Base-by-base conservation (phyloP, 2,888 invertebrate genomes). In the Chloroclysta siterata region DNA sequence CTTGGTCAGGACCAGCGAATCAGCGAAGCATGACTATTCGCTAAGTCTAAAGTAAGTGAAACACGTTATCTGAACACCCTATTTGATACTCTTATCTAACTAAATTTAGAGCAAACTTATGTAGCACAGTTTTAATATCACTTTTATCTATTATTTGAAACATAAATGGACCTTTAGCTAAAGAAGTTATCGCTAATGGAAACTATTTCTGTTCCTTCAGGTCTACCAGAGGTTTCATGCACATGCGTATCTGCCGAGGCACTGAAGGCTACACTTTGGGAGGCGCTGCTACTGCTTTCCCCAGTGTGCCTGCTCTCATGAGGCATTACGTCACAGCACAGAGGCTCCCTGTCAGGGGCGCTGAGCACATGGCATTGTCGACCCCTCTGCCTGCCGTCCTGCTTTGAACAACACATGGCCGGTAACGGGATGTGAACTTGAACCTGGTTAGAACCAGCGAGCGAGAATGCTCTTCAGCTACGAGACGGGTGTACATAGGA, bases 161-260 rank as follows among this genome's bases (percentile, higher is more conserved):
- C 33, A 3, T 33, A 33, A 33, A 33, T 33, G 33, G 5, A 3
- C 5, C 2, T 22, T 22, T 22, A 22, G 2, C 22, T 22, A 22
- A 22, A 22, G 22, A 22, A 22, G 22, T 22, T 22, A 22, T 22
- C 22, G 33, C 17, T 46, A 17, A 46, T 5, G 14, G 5, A 6
- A n/a, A n/a, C n/a, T 14, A 14, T 46, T 46, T 62, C 33, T 48
- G 15, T 69, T 73, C 15, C 73, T 89, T 94, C 36, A 99, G 99
- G 90, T 98, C 98, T 82, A 97, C 97, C 58, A 95, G 97, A 80
- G 98, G 99, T 54, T 98, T 98, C 81, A 98, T 99, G 97, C 99
- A 99, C 87, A 98, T 99, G 97, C 95, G 98, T 75, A 99, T 99
- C 70, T 97, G 97, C 84, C 95, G 95, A 75, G 95, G 95, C 59